Base-by-base conservation (phyloP, 2,888 invertebrate genomes). In the Drosophila anomalata region DNA sequence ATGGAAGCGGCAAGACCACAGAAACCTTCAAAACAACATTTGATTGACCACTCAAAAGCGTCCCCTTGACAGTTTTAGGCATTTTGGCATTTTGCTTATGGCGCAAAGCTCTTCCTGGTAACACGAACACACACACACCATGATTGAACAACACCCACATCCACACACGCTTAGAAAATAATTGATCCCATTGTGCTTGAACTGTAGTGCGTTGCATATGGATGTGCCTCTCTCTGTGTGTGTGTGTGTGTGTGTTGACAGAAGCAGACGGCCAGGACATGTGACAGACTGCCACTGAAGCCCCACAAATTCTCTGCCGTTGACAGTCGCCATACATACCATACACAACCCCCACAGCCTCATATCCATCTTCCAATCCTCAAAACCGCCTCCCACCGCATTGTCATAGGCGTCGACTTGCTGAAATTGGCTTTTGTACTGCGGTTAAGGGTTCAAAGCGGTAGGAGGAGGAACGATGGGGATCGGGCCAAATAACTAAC, bases 181-280 rank as follows among this genome's bases (percentile, higher is more conserved):
- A 85, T 85, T 86, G 88, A 85, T 85, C 84, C 84, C 86, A 87
- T 87, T 87, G 82, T 85, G 82, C 77, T 71, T 76, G 79, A 67
- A 81, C 81, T 84, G 85, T 77, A 78, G 86, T 65, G 75, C 59
- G 65, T 59, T 51, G 12, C 17, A 14, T 54, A 65, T 14, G 24
- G 20, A 14, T 52, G 44, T 44, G 14, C 48, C 12, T 42, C 24
- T 22, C 2, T 22, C 2, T 20, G 61, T 61, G 70, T 85, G 75
- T 68, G 80, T 22, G 22, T 22, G 22, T 20, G 61, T 61, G 70
- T 85, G 75, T 68, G 80, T 78, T 81, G 83, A 85, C 86, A 83
- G 72, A 46, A 56, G 58, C 63, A 60, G 57, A 57, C 57, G 31
- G 42, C 53, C 57, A 59, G 73, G 66, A 73, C 58, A 65, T 71